These are phyloP conservation scores for Aegotheles bennettii DNA, from an alignment of 2,113 vertebrate genomes.

Conservation along the genomic window DNA sequence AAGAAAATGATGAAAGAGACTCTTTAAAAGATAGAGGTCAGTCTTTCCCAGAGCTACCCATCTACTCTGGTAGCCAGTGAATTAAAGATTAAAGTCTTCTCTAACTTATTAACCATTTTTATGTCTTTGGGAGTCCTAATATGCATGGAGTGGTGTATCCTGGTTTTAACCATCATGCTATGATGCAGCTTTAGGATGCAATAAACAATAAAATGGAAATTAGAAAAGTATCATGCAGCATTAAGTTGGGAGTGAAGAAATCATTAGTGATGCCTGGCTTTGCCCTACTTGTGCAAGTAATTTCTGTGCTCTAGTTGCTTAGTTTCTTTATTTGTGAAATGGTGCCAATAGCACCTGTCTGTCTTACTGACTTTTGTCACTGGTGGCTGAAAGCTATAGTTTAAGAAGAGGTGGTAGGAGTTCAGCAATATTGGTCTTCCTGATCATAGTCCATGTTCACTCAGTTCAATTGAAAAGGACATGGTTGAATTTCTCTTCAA, in stretches of 20 bases:
- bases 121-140: neutral
- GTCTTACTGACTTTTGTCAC: neutral
- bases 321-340: neutral
- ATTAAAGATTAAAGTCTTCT: neutral
- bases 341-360: neutral
- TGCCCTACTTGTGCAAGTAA: neutral
- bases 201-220: neutral
- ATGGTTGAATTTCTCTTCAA: neutral
- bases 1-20: neutral
- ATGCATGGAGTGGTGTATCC: neutral
- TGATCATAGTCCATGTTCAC: neutral
- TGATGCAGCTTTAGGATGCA: neutral
- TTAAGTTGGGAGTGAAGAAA: neutral
- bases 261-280: neutral
- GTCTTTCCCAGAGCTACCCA: neutral
- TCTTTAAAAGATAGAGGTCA: neutral
- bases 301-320: neutral
- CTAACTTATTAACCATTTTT: neutral
- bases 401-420: neutral
- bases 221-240: neutral
- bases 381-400: neutral
- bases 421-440: neutral
- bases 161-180: neutral
- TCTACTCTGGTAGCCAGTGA: neutral
- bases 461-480: neutral